Conservation (phyloP, 2,888 invertebrate genomes). For the Agriopis marginaria region DNA sequence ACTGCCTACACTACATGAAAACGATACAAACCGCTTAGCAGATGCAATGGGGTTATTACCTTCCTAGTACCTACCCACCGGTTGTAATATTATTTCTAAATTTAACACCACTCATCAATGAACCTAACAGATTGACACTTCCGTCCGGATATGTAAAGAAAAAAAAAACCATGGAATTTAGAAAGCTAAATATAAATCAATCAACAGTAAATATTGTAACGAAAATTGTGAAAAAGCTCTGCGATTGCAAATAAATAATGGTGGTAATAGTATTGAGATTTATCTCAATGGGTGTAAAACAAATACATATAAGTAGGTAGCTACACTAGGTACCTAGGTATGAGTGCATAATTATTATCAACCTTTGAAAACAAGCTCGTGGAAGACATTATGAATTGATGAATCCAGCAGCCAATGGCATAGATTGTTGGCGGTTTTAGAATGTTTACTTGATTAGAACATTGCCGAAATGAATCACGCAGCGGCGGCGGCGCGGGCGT, state of each 20-base stretch:
- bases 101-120: neutral
- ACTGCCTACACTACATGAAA: slow-evolving; percentile 44
- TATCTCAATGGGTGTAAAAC: neutral
- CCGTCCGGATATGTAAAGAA: neutral
- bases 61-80: neutral
- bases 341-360: no score
- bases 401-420: neutral
- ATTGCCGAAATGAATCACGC: slow-evolving; percentile 66
- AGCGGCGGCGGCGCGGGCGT: slow-evolving; percentile 37
- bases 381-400: slow-evolving; percentile 1
- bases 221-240: neutral
- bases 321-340: no score
- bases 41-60: slow-evolving; percentile 50
- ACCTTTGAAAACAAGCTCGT: neutral
- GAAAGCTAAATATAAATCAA: neutral
- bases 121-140: neutral
- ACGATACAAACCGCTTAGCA: slow-evolving; percentile 48
- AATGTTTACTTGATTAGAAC: slow-evolving; percentile 50
- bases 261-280: neutral
- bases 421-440: slow-evolving; percentile 28
- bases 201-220: neutral
- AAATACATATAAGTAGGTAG: neutral
- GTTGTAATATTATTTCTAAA: slow-evolving; percentile 2
- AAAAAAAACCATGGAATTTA: neutral
- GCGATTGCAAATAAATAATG: no score